Evolutionary conservation across 2,113 vertebrate species (phyloP), one percentile per base, ranked within the genome.

Genomic region (Corythornis madagascariensis): DNA sequence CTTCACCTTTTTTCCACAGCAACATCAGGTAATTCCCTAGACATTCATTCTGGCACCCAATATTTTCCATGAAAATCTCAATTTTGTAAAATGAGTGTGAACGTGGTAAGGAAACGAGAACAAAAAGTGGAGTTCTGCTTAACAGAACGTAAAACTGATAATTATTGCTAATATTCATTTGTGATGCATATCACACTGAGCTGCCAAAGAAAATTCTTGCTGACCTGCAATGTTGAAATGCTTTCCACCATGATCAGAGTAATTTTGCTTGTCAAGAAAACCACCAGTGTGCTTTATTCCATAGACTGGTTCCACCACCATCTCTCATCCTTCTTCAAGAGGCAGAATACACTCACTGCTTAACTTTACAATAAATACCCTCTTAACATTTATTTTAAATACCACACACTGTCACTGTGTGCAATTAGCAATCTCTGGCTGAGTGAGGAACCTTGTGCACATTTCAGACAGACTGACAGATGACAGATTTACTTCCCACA

Each of bases 231-330:
- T n/a, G 56, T 18, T 83, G 53, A 89, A 92, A 86, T 64, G 43
- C 69, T 75, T 94, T 94, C 75, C 53, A 77, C 85, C 31, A 67
- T 64, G 79, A 89, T 75, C 67, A 80, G 82, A 91, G 64, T 92
- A 96, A 96, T 95, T 96, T 83, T 71, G 57, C 91, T 63, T 96
- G 95, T 96, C 94, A 94, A 81, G 86, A 71, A 93, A 93, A 93
- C 56, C 92, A 89, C 81, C 69, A 66, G 48, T 0, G 0, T 33
- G 28, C 65, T 89, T 88, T 69, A 75, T 91, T 90, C 80, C 76
- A 29, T 20, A 88, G 82, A 81, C 24, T 9, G 3, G 28, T 83
- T 95, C 61, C 65, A 91, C 47, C 89, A 92, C 33, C 65, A 53
- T 83, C 64, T 70, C 84, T 77, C 24, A 1, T 76, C 90, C 77